Base-by-base conservation (phyloP, 2,888 invertebrate genomes). In the Microchrysa polita region DNA sequence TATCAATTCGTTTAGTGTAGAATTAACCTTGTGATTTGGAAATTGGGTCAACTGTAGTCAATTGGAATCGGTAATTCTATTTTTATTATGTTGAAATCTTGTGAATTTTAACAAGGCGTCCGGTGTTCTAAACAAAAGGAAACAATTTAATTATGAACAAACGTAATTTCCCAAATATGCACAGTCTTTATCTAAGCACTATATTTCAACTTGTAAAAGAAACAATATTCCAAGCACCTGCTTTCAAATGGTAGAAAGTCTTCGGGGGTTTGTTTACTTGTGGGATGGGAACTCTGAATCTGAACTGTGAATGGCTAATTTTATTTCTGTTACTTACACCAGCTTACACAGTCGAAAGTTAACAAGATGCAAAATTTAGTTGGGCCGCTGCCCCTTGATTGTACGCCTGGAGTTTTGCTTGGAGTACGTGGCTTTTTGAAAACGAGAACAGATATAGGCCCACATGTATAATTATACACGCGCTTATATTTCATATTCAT, bases 191-290 rank as follows among this genome's bases (percentile, higher is more conserved):
- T 7, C 27, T 34, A 34, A 34, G 27, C 27, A 34, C 48, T 48
- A 4, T 4, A n/a, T 48, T 48, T 48, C 48, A 18, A 18, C n/a
- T 16, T 40, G 40, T 14, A 42, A 4, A n/a, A 10, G 12, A 60
- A 20, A 40, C 61, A 42, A 63, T 16, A n/a, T 18, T 40, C 42
- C 1, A 63, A 20, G 10, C 61, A 63, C 61, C 61, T 63, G 61
- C 16, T 63, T 40, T 9, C 61, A 12, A n/a, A 18, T 23, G 12
- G 27, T 18, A n/a, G n/a, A n/a, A n/a, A n/a, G n/a, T n/a, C 16
- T 16, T 63, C 40, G 61, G 42, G 34, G 34, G 16, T 63, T 63
- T 61, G 61, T 40, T 63, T 63, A 63, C 61, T 42, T 63, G 61
- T 34, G 27, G 2, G 27, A 34, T 34, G 27, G 2, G 27, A 34